Evolutionary conservation across 1,140 invertebrate species (phyloP).

Genomic region (Penaeus japonicus): DNA sequence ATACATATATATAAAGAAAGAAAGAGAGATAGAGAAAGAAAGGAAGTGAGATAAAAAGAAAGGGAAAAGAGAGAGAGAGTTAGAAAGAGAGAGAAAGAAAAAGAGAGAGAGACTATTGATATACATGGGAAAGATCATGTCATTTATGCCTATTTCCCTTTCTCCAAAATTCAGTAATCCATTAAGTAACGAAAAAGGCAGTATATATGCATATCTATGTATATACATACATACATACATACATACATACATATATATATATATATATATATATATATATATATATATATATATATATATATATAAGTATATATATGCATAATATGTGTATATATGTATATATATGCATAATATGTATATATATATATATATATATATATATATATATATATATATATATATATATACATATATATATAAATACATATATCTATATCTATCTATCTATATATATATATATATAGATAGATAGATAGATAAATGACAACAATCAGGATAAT

Average conservation of each 20-base stretch:
- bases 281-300: not conserved
- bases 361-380: not conserved
- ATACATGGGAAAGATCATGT: too few relatives aligned
- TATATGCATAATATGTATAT: too few relatives aligned
- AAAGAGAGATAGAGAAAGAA: too few relatives aligned
- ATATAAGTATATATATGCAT: not conserved
- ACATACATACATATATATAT: not conserved
- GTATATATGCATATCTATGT: too few relatives aligned
- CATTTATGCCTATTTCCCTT: too few relatives aligned
- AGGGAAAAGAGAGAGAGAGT: too few relatives aligned
- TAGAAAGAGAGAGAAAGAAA: too few relatives aligned
- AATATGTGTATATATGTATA: too few relatives aligned
- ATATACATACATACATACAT: not conserved
- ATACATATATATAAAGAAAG: too few relatives aligned
- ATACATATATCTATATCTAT: not conserved
- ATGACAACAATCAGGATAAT: not conserved
- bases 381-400: not conserved
- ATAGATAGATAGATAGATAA: not conserved
- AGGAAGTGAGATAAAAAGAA: too few relatives aligned
- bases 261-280: not conserved
- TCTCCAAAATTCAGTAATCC: too few relatives aligned
- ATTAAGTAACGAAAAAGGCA: not conserved
- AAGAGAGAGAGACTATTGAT: too few relatives aligned
- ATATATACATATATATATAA: not conserved
- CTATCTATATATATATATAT: not conserved